A percentile compares a stretch with the other conserved stretches of the same genome.
Evolutionary conservation across 2,797 vertebrate species (phyloP).

Genomic region (Leuciscus waleckii): DNA sequence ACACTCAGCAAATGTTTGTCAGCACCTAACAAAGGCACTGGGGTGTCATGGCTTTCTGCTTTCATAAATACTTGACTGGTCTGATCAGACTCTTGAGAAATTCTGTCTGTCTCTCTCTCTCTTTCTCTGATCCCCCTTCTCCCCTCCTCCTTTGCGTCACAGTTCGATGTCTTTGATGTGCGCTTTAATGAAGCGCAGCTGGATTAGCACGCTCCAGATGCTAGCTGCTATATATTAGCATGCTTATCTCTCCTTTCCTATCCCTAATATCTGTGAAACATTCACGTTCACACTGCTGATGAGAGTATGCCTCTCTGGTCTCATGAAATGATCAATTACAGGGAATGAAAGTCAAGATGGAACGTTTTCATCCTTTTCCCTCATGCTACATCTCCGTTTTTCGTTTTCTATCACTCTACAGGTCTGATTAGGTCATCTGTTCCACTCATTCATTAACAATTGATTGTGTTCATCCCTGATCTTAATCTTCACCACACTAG

Average conservation of each 20-base stretch:
- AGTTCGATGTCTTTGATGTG: slow-evolving; percentile 20
- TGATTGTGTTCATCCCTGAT: slow-evolving; percentile 28
- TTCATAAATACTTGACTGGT: slow-evolving; percentile 42
- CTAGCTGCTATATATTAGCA: slow-evolving; percentile 31
- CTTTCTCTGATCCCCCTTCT: background rate
- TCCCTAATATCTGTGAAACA: slow-evolving; percentile 7
- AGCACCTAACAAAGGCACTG: slow-evolving; percentile 20
- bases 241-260: slow-evolving; percentile 10
- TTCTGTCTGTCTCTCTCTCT: background rate
- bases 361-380: slow-evolving; percentile 5
- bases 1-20: slow-evolving; percentile 30
- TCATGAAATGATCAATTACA: slow-evolving; percentile 1
- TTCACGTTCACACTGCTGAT: slow-evolving; percentile 24
- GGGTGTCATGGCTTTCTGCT: slow-evolving; percentile 26
- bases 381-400: background rate
- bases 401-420: background rate
- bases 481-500: slow-evolving; percentile 28
- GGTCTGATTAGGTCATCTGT: slow-evolving; percentile 27
- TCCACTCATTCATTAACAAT: slow-evolving; percentile 44
- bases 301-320: slow-evolving; percentile 1
- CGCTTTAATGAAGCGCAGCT: slow-evolving; percentile 30
- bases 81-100: slow-evolving; percentile 30
- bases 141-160: background rate
- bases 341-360: slow-evolving; percentile 5
- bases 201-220: slow-evolving; percentile 26